These are phyloP conservation scores for Physeter macrocephalus DNA, from an alignment of 2,113 vertebrate species.

Conservation along the genomic window DNA sequence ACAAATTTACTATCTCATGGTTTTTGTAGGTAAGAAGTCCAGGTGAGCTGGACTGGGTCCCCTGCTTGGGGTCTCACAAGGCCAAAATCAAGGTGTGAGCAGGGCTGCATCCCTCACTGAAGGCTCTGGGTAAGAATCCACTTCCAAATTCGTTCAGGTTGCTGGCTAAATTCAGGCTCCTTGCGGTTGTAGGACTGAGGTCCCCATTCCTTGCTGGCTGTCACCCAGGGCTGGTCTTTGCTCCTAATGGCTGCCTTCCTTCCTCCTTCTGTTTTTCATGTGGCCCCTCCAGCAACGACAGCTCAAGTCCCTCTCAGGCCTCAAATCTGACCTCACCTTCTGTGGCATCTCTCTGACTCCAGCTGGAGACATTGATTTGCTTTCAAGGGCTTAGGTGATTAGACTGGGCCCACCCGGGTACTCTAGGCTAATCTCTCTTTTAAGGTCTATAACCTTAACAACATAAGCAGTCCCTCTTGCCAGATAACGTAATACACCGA, in stretches of 20 bases:
- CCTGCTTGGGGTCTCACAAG: background rate
- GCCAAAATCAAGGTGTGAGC: background rate
- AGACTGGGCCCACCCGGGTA: fast-evolving
- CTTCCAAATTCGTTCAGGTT: background rate
- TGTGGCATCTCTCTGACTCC: background rate
- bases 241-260: background rate
- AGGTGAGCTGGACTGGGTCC: background rate
- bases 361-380: background rate
- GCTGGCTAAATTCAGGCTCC: background rate
- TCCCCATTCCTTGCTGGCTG: background rate
- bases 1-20: fast-evolving
- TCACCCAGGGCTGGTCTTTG: background rate
- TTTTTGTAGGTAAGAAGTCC: background rate
- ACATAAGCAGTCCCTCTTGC: background rate
- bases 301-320: background rate
- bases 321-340: background rate
- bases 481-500: too few relatives aligned
- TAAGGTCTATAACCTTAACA: background rate
- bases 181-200: background rate
- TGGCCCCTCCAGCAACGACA: background rate
- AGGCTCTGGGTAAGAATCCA: background rate
- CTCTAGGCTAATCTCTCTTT: background rate
- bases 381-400: background rate
- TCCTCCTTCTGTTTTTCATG: background rate
- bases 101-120: background rate